Percentiles rank a stretch among this genome's conserved stretches.
Conservation (phyloP, 2,888 invertebrate genomes). For the Dryocosmus kuriphilus region DNA sequence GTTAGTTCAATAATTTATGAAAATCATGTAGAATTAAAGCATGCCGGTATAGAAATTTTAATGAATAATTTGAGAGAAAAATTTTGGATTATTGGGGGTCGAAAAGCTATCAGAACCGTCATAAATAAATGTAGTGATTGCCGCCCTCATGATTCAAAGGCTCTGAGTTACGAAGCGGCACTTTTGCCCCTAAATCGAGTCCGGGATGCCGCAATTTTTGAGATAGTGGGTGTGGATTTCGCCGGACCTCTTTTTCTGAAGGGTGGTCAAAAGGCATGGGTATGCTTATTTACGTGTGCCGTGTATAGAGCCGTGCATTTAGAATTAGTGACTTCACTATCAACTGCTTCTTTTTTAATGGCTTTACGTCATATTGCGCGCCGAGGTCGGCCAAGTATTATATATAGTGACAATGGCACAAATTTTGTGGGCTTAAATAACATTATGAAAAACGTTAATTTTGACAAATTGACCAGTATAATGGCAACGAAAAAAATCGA, state of each 20-base stretch:
- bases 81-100: slow-evolving; percentile 20
- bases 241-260: slow-evolving; percentile 67
- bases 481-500: background rate
- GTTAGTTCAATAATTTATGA: background rate
- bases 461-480: background rate
- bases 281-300: slow-evolving; percentile 72
- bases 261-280: slow-evolving; percentile 62
- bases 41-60: slow-evolving; percentile 19
- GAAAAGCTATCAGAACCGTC: slow-evolving; percentile 1
- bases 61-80: slow-evolving; percentile 23
- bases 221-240: no score
- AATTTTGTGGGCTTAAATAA: slow-evolving; percentile 68
- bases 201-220: no score
- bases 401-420: slow-evolving; percentile 73
- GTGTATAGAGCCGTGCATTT: slow-evolving; percentile 68
- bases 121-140: slow-evolving; percentile 51
- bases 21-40: slow-evolving; percentile 8
- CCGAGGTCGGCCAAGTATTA: no score
- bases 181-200: no score
- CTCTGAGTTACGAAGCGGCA: no score
- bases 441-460: slow-evolving; percentile 29
- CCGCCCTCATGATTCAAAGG: no score
- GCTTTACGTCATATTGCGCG: no score
- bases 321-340: no score
- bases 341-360: slow-evolving; percentile 57